Conservation (phyloP, 2,888 invertebrate species). For the Phaedon cochleariae region DNA sequence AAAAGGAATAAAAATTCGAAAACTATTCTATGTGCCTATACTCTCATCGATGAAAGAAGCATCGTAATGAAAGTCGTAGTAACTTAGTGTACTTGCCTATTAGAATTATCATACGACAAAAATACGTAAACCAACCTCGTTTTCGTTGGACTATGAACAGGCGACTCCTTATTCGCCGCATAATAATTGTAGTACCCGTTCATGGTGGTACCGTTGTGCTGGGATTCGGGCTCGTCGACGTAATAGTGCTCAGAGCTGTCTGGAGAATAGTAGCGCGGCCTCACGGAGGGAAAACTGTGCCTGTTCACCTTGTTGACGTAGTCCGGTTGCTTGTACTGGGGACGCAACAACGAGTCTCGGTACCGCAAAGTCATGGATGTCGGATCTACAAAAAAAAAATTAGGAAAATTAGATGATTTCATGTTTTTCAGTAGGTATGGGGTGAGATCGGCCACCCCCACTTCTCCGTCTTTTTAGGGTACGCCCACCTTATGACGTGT, state of each 20-base stretch:
- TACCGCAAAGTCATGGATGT: constrained; percentile 44
- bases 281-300: constrained; percentile 56
- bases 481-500: too few relatives aligned
- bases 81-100: too few relatives aligned
- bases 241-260: constrained; percentile 24
- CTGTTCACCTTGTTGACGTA: constrained; percentile 48
- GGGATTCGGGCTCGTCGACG: constrained; percentile 42
- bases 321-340: constrained; percentile 24
- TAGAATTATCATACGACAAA: too few relatives aligned
- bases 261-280: constrained; percentile 41
- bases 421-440: too few relatives aligned
- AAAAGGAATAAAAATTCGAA: too few relatives aligned
- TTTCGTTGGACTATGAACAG: constrained; percentile 68
- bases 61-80: too few relatives aligned
- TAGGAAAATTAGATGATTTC: not conserved
- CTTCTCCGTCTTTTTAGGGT: too few relatives aligned
- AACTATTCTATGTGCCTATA: too few relatives aligned
- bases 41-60: too few relatives aligned
- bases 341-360: constrained; percentile 25
- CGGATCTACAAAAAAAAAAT: constrained; percentile 37
- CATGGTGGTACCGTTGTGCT: constrained; percentile 27
- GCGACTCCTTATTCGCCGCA: constrained; percentile 55
- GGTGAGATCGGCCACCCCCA: too few relatives aligned
- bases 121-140: constrained; percentile 48
- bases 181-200: constrained; percentile 53